Evolutionary conservation across 2,113 vertebrate genomes (phyloP).

Genomic region (Archocentrus centrarchus): DNA sequence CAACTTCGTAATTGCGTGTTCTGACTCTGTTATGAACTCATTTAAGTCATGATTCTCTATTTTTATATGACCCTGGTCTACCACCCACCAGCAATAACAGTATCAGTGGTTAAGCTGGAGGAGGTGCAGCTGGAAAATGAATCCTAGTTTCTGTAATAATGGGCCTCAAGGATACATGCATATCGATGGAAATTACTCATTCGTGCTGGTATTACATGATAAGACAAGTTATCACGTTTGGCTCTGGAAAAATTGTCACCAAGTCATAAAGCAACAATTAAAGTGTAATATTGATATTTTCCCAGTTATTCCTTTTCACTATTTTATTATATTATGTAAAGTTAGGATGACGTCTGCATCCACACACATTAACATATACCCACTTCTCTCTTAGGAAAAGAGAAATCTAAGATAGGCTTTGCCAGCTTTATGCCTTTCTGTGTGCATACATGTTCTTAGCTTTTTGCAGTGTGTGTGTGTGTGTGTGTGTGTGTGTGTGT

Average conservation of each 20-base stretch:
- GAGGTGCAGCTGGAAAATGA: background rate
- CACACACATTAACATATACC: background rate
- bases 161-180: background rate
- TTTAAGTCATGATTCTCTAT: constrained; percentile 5
- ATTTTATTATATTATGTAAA: background rate
- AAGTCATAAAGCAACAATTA: background rate
- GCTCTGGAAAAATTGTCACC: background rate
- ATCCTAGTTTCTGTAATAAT: background rate
- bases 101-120: background rate
- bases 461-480: background rate
- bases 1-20: background rate
- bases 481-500: too few relatives aligned
- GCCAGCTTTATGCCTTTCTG: background rate
- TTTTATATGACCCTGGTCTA: background rate
- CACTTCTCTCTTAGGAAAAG: too few relatives aligned
- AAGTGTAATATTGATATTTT: background rate
- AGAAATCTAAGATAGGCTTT: too few relatives aligned
- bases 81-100: background rate
- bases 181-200: background rate
- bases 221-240: background rate
- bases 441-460: fast-evolving
- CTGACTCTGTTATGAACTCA: background rate
- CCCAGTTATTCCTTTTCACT: background rate
- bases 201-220: fast-evolving
- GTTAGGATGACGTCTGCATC: background rate